These are phyloP conservation scores for Acipenser oxyrinchus DNA, from an alignment of 2,797 vertebrate species.

Conservation along the genomic window DNA sequence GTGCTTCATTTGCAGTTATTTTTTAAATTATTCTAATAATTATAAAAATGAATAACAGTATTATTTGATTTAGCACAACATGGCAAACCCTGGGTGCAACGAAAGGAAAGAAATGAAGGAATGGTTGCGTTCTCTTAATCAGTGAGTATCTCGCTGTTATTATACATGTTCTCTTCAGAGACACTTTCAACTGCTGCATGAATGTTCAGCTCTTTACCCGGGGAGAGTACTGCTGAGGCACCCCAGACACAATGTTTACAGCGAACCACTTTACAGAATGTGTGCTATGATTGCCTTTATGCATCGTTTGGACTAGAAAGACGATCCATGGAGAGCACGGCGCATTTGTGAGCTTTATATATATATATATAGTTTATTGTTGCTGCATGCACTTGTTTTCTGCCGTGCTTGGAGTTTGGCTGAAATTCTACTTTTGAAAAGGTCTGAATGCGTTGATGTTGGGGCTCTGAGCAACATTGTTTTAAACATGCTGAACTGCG, in stretches of 20 bases:
- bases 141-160: constrained; percentile 40
- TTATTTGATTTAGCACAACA: constrained; percentile 37
- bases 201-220: constrained; percentile 28
- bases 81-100: constrained; percentile 24
- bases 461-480: constrained; percentile 38
- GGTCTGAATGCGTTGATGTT: constrained; percentile 13
- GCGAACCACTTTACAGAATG: constrained; percentile 32
- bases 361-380: constrained; percentile 24
- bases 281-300: constrained; percentile 28
- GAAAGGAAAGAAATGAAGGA: constrained; percentile 31
- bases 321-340: constrained; percentile 49
- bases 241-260: constrained; percentile 37
- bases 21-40: constrained; percentile 7
- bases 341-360: constrained; percentile 35
- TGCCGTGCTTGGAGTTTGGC: background rate
- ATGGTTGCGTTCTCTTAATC: constrained; percentile 31
- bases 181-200: constrained; percentile 40
- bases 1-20: constrained; percentile 11
- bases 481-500: constrained; percentile 93
- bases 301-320: constrained; percentile 29
- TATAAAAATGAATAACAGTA: background rate
- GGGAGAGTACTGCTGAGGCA: constrained; percentile 31
- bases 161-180: constrained; percentile 30
- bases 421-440: constrained; percentile 14
- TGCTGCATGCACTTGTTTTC: constrained; percentile 19